These are phyloP conservation scores for Dolomedes plantarius DNA, from an alignment of 2,888 invertebrate species.

Conservation along the genomic window DNA sequence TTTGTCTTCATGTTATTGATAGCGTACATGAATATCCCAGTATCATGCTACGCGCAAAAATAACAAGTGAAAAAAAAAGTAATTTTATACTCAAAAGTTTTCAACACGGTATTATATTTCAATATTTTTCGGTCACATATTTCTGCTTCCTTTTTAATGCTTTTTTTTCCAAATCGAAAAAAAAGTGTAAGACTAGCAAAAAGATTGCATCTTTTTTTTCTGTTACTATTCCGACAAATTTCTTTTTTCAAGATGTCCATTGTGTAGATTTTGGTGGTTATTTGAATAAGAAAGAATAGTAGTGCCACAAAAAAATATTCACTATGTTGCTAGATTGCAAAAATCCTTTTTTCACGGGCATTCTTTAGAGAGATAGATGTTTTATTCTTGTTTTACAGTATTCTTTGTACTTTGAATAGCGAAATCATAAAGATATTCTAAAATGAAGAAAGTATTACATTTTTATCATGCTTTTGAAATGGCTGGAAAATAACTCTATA, in stretches of 20 bases:
- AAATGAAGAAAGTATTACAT: background rate
- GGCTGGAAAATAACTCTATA: too few relatives aligned
- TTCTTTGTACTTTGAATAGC: background rate
- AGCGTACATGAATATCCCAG: too few relatives aligned
- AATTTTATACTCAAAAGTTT: background rate
- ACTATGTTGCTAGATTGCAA: background rate
- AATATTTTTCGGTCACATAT: slow-evolving; percentile 1
- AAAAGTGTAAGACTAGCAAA: background rate
- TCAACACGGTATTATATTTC: background rate
- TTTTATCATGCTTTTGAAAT: too few relatives aligned
- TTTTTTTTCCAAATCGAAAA: background rate
- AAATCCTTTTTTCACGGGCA: background rate
- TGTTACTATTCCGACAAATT: background rate
- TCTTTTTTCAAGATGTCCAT: background rate
- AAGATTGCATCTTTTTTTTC: background rate
- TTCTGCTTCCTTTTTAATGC: background rate
- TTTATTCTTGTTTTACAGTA: background rate
- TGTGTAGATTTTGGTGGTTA: background rate
- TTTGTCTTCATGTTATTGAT: too few relatives aligned
- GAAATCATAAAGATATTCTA: background rate
- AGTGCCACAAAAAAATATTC: background rate
- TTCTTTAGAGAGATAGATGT: background rate
- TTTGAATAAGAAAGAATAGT: slow-evolving; percentile 10
- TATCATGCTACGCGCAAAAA: too few relatives aligned
- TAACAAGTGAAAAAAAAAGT: background rate